Base-by-base conservation (phyloP, 2,113 vertebrate genomes). In the Setophaga coronata region DNA sequence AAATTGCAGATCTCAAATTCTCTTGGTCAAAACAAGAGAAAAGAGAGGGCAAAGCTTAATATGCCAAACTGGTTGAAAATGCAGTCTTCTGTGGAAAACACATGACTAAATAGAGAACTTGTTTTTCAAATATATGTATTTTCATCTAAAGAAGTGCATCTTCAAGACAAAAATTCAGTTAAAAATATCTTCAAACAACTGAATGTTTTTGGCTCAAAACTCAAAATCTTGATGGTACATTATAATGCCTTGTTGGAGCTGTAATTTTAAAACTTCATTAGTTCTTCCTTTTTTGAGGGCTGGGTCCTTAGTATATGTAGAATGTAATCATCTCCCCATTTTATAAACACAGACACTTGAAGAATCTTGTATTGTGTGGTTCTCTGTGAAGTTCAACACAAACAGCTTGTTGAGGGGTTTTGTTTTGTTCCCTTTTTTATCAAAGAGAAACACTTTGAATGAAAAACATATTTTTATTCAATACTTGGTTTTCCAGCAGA, bases 1-100 rank as follows among this genome's bases (percentile, higher is more conserved):
- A 82, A 84, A 93, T 95, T 96, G 93, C 53, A 66, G 38, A 21
- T 90, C 74, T 91, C 85, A 93, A 88, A 85, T 82, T 85, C 18
- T 86, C 84, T 65, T 50, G n/a, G 19, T 78, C 42, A 91, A 93
- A 97, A 90, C 18, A 69, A 24, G 38, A 85, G 47, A 88, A 88
- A 85, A 85, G 53, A 76, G 14, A 53, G 7, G 4, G 6, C 10
- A 71, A 83, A 82, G 7, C 53, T 54, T 72, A 82, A 42, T 79
- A 69, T 65, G 48, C 24, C 26, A 50, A 36, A 72, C 24, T 58
- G 15, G 4, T 64, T 66, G 33, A 89, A 72, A 92, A 91, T 9
- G 2, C 12, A 70, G 3, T 10, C 16, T 82, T 70, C 33, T 67
- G 4, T n/a, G 14, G 54, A 82, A 84, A 93, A 82, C 34, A 50